Evolutionary conservation across 2,888 invertebrate genomes (phyloP), one percentile per base, ranked within the genome.

Genomic region (Andrena minutula): DNA sequence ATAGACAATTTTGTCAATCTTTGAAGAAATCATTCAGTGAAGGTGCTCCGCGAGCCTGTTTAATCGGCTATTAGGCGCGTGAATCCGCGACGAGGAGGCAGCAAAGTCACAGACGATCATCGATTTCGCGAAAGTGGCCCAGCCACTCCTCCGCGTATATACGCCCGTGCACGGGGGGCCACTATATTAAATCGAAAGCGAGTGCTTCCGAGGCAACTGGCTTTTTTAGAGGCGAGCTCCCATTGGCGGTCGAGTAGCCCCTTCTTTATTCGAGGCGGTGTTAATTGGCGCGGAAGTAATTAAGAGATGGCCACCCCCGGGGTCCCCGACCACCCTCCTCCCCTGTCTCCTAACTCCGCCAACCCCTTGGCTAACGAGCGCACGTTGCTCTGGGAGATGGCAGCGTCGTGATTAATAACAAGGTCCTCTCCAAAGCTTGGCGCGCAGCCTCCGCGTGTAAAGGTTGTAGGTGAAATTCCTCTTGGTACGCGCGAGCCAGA

Each of bases 211-310:
- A 82, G 82, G 66, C 82, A 79, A 82, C 79, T 80, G 84, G 79
- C 89, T 83, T 86, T 89, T 88, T 75, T 73, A 79, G 76, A 80
- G 66, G 60, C 75, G 77, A 56, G 72, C 84, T 89, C 86, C 86
- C 81, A 90, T 90, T 89, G 90, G 89, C 75, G 90, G 87, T 84
- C 76, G 84, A 82, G 79, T 82, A 85, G 82, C 86, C 89, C 90
- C 88, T 88, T 89, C 87, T 89, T 82, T 85, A 86, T 85, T 82
- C 88, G 89, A 90, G 89, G 89, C 90, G 88, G 90, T 91, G 91
- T 92, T 92, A 92, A 92, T 92, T 92, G 92, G 92, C 89, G 92
- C 92, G 92, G 92, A 92, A 92, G 92, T 92, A 92, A 92, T 92
- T 92, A 92, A 92, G 92, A 92, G 92, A 91, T 89, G 90, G 90